phyloP scores from a whole-genome alignment of 2,113 vertebrate species.

The Dissostichus mawsoni region DNA sequence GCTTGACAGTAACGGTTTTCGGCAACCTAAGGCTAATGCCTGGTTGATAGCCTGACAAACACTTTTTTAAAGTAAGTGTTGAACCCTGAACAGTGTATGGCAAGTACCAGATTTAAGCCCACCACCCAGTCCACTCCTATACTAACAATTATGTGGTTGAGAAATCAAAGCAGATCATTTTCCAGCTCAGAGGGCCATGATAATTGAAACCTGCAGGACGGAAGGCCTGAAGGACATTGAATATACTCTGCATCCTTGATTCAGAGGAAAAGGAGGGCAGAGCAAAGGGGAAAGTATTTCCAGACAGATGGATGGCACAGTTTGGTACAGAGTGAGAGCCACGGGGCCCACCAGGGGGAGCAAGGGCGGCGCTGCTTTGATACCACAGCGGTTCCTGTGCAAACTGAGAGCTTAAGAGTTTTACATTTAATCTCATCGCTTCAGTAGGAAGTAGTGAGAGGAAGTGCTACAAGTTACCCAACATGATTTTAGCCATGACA shows the following conservation, averaged over 20 bases:
- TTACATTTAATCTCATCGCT: constrained; percentile 57
- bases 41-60: too few species aligned
- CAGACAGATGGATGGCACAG: constrained; percentile 61
- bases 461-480: constrained; percentile 56
- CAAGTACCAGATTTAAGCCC: constrained; percentile 11
- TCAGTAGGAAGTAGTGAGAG: constrained; percentile 53
- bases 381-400: constrained; percentile 33
- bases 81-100: neutral
- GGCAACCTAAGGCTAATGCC: too few species aligned
- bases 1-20: too few species aligned
- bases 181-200: constrained; percentile 63
- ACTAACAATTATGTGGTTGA: constrained; percentile 57
- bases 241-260: constrained; percentile 22
- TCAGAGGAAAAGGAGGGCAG: constrained; percentile 37
- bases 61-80: too few species aligned
- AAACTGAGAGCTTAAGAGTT: constrained; percentile 56
- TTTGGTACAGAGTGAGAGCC: constrained; percentile 36
- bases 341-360: constrained; percentile 59
- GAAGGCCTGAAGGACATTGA: constrained; percentile 46
- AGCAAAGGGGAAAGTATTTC: constrained; percentile 21
- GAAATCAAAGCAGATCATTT: constrained; percentile 68
- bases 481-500: constrained; percentile 35
- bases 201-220: constrained; percentile 74
- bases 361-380: constrained; percentile 28
- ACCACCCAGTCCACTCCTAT: constrained; percentile 16